Conservation (phyloP, 2,113 vertebrate species). For the Sinocyclocheilus rhinocerous region DNA sequence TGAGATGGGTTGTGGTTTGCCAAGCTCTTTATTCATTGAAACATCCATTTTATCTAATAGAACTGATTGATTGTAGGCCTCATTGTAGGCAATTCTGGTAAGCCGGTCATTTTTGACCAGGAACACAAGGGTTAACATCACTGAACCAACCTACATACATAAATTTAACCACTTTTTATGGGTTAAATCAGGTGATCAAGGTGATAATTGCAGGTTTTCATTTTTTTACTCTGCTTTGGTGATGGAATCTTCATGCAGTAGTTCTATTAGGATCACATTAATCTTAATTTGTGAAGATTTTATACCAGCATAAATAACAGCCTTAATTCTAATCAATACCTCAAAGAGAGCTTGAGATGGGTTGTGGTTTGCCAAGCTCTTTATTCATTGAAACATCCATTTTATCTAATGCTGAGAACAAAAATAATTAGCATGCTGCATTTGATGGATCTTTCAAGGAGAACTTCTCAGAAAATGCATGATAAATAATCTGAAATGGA, state of each 20-base stretch:
- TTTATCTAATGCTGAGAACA: neutral
- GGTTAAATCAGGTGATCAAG: no score
- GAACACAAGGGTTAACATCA: no score
- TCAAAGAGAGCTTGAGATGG: neutral
- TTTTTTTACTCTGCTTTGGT: no score
- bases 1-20: neutral
- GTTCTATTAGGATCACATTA: no score
- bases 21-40: neutral
- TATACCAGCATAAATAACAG: no score
- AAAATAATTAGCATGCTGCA: neutral
- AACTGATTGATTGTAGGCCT: no score
- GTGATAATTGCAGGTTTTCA: no score
- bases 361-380: neutral
- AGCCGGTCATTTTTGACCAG: no score
- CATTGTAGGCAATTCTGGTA: no score
- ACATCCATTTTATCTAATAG: neutral
- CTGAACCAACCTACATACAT: no score
- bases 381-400: neutral
- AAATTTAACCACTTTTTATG: no score
- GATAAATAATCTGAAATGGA: constrained; percentile 14
- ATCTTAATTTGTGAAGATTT: no score
- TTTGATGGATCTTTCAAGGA: neutral
- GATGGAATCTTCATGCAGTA: neutral
- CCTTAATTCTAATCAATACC: neutral
- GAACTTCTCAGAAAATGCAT: neutral